Evolutionary conservation across 2,797 vertebrate species (phyloP), one percentile per base, ranked within the genome.

Genomic region (Pelodytes ibericus): DNA sequence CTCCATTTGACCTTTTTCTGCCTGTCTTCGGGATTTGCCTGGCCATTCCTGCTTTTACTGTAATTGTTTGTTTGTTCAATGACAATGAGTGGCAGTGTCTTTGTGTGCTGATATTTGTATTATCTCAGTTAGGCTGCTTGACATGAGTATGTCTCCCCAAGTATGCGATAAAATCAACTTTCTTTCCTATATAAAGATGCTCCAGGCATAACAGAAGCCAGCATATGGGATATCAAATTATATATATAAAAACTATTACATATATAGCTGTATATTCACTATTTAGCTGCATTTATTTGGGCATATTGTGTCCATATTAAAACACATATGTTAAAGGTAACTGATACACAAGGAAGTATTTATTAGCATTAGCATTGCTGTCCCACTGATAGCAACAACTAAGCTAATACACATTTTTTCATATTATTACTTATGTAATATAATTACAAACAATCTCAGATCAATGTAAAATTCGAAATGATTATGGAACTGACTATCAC

Each of bases 21-120:
- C 60, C 74, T 71, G 68, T 77, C 68, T 77, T 77, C 49, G 26
- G 29, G 26, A 56, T 31, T 59, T 51, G 4, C 39, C 49, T 26
- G 30, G 39, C 60, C 60, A 58, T 65, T 58, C 68, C 36, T 51
- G 68, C 60, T 77, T 31, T 77, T 77, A 64, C 49, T 29, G 68
- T 71, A 77, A 77, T 71, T 64, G 66, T 72, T 71, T 77, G 75
- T 71, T 71, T 77, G 68, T 67, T 77, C 69, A 60, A 51, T 75
- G 65, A 75, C 74, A 70, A 75, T 77, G 75, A 77, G 69, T 65
- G 74, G 74, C 74, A 75, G 65, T 22, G 49, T 24, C 49, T 53
- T 53, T 24, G n/a, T 24, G 15, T 8, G 10, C 63, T 49, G 63
- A 49, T 66, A 47, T 66, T 49, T 66, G n/a, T 66, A 60, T 67